Evolutionary conservation across 2,888 invertebrate genomes (phyloP), one percentile per base, ranked within the genome.

Genomic region (Tachystola acroxantha): DNA sequence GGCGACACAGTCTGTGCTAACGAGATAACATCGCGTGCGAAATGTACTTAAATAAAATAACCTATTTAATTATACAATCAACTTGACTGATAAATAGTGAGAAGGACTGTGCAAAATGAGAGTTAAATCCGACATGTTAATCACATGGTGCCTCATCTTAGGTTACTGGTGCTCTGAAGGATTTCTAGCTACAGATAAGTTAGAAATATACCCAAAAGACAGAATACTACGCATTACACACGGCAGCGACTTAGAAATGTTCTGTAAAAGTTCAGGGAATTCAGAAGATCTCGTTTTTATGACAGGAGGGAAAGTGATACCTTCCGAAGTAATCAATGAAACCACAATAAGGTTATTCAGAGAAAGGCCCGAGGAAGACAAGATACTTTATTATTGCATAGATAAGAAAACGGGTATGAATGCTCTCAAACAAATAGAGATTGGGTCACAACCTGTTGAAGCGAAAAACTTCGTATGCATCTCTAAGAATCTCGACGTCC

Each of bases 391-490:
- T 55, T 88, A 84, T 47, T 93, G 93, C 59, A 77, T 31, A 42
- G 76, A 68, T 52, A 77, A 53, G 32, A 63, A 50, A 42, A 70
- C 55, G 6, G 59, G 53, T 0, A 74, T 72, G 45, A 52, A 55
- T 34, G 81, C 78, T 42, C 36, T 67, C 0, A 71, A 57, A 32
- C 61, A 75, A 33, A 74, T 85, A 1, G 45, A 77, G 26, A 74
- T 84, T 34, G 90, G 89, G 26, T 76, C 81, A 26, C 81, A 88
- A 37, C 95, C 95, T 0, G 64, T 81, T 40, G 70, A 87, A 49
- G 91, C 94, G 2, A 71, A 78, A 6, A 90, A 94, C 64, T 95
- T 96, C 56, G 77, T 78, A 16, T 96, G 96, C 61, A 74, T 91
- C 32, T 92, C 94, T 7, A 80, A 89, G 46, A 94, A 96, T 65